Evolutionary conservation across 2,797 vertebrate species (phyloP).

Genomic region (Columba guinea): DNA sequence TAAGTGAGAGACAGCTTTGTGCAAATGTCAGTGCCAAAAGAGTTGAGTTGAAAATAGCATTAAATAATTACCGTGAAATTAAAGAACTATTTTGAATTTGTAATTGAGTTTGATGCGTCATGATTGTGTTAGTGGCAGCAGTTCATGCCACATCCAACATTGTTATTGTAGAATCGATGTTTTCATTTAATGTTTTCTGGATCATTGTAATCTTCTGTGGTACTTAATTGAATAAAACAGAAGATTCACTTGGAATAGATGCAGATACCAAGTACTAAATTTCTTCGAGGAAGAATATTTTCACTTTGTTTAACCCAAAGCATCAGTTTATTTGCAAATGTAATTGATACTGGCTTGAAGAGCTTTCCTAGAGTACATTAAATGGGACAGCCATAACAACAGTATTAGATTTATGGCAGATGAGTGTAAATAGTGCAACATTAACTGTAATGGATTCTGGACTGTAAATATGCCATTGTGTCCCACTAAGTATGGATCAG

Average conservation of each 20-base stretch:
- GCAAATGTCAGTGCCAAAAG: not conserved
- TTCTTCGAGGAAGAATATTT: slow-evolving; percentile 54
- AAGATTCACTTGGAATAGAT: slow-evolving; percentile 19
- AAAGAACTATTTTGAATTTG: slow-evolving; percentile 1
- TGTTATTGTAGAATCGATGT: slow-evolving; percentile 3
- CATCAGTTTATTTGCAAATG: slow-evolving; percentile 40
- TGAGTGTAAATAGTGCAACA: not conserved
- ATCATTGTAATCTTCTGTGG: slow-evolving; percentile 26
- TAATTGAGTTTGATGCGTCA: not conserved
- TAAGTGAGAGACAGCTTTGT: not conserved
- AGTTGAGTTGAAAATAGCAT: not conserved
- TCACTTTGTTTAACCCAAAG: slow-evolving; percentile 41
- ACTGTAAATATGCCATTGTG: not conserved
- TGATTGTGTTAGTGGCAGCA: not conserved
- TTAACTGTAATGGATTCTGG: slow-evolving; percentile 28
- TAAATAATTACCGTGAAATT: slow-evolving; percentile 44
- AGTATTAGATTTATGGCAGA: slow-evolving; percentile 34
- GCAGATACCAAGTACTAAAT: slow-evolving; percentile 21
- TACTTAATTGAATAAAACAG: slow-evolving; percentile 53
- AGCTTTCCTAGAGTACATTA: slow-evolving; percentile 36
- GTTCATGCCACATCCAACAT: not conserved
- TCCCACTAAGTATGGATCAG: not conserved
- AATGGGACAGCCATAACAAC: not conserved
- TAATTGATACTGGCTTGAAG: slow-evolving; percentile 41
- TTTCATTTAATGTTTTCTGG: slow-evolving; percentile 41